These are phyloP conservation scores for Oxytorus armatus DNA, from an alignment of 2,888 invertebrate genomes.

Conservation along the genomic window DNA sequence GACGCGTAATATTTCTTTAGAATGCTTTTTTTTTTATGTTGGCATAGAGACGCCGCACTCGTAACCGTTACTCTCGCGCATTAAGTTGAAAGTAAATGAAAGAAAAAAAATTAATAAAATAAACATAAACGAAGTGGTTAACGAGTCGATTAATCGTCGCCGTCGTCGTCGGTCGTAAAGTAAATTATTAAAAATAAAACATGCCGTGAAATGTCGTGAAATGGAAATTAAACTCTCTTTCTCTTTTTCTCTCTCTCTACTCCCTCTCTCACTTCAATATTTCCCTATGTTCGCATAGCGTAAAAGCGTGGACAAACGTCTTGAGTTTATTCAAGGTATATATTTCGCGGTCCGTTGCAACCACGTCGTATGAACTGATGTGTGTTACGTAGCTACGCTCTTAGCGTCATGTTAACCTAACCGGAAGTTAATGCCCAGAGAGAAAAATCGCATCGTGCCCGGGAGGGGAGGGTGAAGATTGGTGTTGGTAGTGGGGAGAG, in stretches of 20 bases:
- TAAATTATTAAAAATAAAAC: conserved; percentile 58
- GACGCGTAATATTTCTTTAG: conserved; percentile 51
- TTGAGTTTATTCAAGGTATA: conserved; percentile 46
- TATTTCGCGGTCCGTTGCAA: conserved; percentile 60
- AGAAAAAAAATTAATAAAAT: conserved; percentile 20
- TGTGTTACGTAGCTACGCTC: conserved; percentile 57
- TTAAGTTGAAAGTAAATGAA: conserved; percentile 33
- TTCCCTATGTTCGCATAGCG: conserved; percentile 12
- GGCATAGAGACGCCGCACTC: not conserved
- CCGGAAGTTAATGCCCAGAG: conserved; percentile 59
- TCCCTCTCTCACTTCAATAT: conserved; percentile 9
- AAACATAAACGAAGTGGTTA: conserved; percentile 62
- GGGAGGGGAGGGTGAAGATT: too few species aligned
- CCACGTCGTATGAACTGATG: conserved; percentile 49
- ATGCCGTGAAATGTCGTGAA: conserved; percentile 55
- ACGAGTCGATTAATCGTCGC: conserved; percentile 68
- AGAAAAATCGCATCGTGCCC: conserved; percentile 42
- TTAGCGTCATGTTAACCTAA: conserved; percentile 57
- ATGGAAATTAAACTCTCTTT: conserved; percentile 57
- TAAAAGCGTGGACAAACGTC: conserved; percentile 59
- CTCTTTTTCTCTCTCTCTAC: not conserved
- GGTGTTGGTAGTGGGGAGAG: conserved; percentile 38
- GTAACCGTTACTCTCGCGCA: conserved; percentile 21
- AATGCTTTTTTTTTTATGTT: conserved; percentile 17
- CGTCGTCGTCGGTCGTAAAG: conserved; percentile 44